These are phyloP conservation scores for Galaxea fascicularis DNA, from an alignment of 92 coral and sea anemone species.

Conservation along the genomic window DNA sequence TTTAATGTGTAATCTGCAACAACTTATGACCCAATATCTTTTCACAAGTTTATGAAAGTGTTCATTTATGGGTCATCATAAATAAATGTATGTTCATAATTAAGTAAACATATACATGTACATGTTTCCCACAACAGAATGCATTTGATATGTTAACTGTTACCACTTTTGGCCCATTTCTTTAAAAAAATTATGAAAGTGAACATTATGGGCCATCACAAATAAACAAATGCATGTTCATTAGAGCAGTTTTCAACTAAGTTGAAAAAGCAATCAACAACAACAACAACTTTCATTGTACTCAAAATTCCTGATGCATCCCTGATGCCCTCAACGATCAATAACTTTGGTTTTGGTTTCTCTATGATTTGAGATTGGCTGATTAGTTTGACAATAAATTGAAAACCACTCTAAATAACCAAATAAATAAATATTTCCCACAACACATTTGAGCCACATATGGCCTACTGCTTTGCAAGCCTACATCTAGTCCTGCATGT, in stretches of 20 bases:
- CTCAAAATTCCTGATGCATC: slow-evolving; percentile 30
- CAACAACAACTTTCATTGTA: slow-evolving; percentile 1
- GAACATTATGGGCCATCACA: too few relatives aligned
- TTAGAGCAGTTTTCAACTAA: too few relatives aligned
- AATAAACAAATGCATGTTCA: too few relatives aligned
- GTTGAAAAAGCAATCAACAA: slow-evolving; percentile 12
- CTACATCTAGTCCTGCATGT: background rate
- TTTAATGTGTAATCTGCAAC: slow-evolving; percentile 23
- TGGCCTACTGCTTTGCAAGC: slow-evolving; percentile 2
- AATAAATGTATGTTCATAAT: slow-evolving; percentile 41
- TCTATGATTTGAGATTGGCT: slow-evolving; percentile 52
- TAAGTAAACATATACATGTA: slow-evolving; percentile 20
- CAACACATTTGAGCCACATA: slow-evolving; percentile 9
- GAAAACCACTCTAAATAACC: too few relatives aligned
- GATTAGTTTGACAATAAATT: slow-evolving; percentile 40
- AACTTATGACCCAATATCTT: slow-evolving; percentile 36
- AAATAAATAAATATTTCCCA: too few relatives aligned
- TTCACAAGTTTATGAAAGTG: slow-evolving; percentile 21
- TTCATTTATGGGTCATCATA: background rate
- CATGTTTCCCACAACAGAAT: slow-evolving; percentile 55
- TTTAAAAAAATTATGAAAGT: too few relatives aligned
- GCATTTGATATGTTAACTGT: too few relatives aligned
- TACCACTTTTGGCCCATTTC: too few relatives aligned
- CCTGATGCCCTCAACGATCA: slow-evolving; percentile 41
- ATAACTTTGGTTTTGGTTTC: slow-evolving; percentile 55